Evolutionary conservation across 2,888 invertebrate genomes (phyloP), one percentile per base, ranked within the genome.

Genomic region (Drosophila birchii): DNA sequence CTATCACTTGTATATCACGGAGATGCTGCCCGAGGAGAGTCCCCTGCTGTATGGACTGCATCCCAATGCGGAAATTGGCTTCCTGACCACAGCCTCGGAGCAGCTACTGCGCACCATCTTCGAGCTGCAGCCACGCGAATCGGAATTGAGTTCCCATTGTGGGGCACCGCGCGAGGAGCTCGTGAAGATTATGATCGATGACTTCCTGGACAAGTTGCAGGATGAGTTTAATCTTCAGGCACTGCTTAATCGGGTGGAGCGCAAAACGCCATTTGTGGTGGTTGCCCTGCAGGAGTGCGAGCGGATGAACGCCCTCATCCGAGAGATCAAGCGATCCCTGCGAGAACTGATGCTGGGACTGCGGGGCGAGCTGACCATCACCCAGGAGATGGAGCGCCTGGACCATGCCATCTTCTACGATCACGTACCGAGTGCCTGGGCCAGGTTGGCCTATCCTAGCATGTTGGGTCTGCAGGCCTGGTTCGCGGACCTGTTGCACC

Each of bases 61-160:
- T 93, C 97, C 98, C 0, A 98, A 98, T 92, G 98, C 98, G 0
- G 98, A 98, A 93, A 98, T 98, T 68, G 98, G 98, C 43, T 98
- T 98, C 89, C 93, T 98, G 61, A 98, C 98, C 0, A 95, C 95
- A 2, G 96, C 96, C 0, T 97, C 98, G 0, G 97, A 98, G 88
- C 95, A 95, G 77, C 93, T 99, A 64, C 96, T 98, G 92, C 95
- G 94, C 92, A 96, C 96, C 0, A 95, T 97, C 59, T 95, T 98
- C 88, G 98, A 98, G 92, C 95, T 98, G 94, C 98, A 98, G 91
- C 98, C 98, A 0, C 94, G 97, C 76, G 97, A 98, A 87, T 93
- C 96, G 0, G 92, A 92, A 66, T 72, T 92, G 0, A 90, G 88
- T 58, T 90, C 88, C 7, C 88, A 87, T 20, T 91, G 90, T 49